Percentiles rank a stretch among this genome's conserved stretches.
phyloP scores from a whole-genome alignment of 2,888 invertebrate genomes.

The Mesorhabditis sp. region DNA sequence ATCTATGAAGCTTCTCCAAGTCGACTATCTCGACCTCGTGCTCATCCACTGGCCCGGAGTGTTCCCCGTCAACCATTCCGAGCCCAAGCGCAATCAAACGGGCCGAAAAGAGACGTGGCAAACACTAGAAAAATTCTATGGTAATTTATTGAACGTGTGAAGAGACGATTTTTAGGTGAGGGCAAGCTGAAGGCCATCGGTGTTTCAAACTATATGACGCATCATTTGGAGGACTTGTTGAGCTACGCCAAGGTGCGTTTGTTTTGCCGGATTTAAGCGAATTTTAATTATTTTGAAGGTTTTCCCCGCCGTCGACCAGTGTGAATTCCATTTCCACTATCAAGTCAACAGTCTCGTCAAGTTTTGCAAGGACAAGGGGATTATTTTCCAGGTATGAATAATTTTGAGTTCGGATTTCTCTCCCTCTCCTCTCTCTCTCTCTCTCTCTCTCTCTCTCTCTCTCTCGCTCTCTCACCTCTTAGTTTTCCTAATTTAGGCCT shows the following conservation, averaged over 20 bases:
- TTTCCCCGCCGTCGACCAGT: constrained; percentile 70
- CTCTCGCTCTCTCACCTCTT: too few species aligned
- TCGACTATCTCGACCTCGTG: constrained; percentile 1
- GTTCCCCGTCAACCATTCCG: neutral
- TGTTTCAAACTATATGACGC: constrained; percentile 74
- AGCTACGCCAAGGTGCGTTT: constrained; percentile 59
- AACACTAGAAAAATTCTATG: neutral
- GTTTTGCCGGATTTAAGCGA: neutral
- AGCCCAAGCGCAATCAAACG: neutral
- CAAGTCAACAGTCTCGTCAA: constrained; percentile 67
- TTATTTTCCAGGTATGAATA: constrained; percentile 71
- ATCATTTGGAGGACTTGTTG: constrained; percentile 69
- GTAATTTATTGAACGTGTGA: neutral
- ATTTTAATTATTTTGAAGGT: neutral
- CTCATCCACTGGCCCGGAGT: constrained; percentile 4
- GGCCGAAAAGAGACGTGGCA: neutral
- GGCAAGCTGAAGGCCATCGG: constrained; percentile 70
- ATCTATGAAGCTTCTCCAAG: neutral
- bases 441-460: too few species aligned
- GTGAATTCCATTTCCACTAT: constrained; percentile 76
- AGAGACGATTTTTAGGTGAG: constrained; percentile 24
- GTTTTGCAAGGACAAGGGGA: constrained; percentile 68
- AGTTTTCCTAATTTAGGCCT: neutral
- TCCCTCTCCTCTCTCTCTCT: too few species aligned
- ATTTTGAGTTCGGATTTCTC: too few species aligned